Percentiles rank a stretch among this genome's conserved stretches.
These are phyloP conservation scores for Neoniphon sammara DNA, from an alignment of 2,797 vertebrate genomes.

Conservation along the genomic window DNA sequence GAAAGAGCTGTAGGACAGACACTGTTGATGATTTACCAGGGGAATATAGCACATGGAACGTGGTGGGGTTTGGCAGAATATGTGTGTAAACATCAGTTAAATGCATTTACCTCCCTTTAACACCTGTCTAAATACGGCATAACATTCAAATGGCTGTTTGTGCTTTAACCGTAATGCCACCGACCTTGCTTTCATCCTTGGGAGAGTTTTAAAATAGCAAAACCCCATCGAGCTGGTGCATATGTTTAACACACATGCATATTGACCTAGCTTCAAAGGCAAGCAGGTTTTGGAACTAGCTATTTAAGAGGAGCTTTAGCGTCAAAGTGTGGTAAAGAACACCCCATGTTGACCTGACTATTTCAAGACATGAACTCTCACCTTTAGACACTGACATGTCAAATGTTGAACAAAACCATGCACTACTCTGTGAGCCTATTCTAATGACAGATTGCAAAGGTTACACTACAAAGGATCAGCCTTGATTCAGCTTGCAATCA, in stretches of 20 bases:
- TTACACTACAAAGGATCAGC: conserved; percentile 22
- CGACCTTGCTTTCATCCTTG: conserved; percentile 61
- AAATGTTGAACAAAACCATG: conserved; percentile 23
- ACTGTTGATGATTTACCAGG: conserved; percentile 54
- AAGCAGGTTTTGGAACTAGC: conserved; percentile 17
- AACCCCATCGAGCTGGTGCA: conserved; percentile 28
- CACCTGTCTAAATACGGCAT: conserved; percentile 65
- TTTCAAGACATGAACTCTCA: conserved; percentile 55
- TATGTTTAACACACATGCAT: conserved; percentile 54
- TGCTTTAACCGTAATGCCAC: conserved; percentile 5
- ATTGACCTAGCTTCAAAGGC: conserved; percentile 56
- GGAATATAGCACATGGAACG: conserved; percentile 29
- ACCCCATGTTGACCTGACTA: conserved; percentile 38
- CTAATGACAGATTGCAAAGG: conserved; percentile 26
- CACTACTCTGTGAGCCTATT: not conserved
- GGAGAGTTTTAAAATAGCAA: conserved; percentile 59
- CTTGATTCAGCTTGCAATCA: conserved; percentile 21
- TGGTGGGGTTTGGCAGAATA: conserved; percentile 35
- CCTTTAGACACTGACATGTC: conserved; percentile 38
- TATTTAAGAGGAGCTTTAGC: conserved; percentile 46
- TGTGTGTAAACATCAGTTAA: conserved; percentile 53
- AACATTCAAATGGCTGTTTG: conserved; percentile 52
- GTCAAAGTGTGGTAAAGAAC: conserved; percentile 35
- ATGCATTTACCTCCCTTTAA: conserved; percentile 52
- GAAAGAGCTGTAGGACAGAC: conserved; percentile 38